Base-by-base conservation (phyloP, 2,113 vertebrate genomes). In the Gavia stellata region DNA sequence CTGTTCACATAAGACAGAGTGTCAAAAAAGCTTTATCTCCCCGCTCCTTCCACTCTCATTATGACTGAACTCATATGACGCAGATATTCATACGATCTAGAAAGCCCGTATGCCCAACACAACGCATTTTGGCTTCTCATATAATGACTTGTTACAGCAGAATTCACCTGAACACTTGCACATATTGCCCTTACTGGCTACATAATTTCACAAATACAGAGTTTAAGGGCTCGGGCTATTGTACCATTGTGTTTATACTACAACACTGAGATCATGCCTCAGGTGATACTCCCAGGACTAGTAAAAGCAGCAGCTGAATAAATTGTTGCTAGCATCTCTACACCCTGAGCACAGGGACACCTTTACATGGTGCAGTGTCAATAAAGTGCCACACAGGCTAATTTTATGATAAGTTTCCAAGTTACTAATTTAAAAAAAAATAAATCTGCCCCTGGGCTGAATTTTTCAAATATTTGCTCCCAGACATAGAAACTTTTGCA, bases 1-100 rank as follows among this genome's bases (percentile, higher is more conserved):
- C 97, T 98, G 97, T 56, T 96, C 96, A 96, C 94, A 81, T 40
- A 95, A 92, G 59, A 92, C 18, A 75, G 12, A 81, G 19, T 2
- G 16, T 87, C 34, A 96, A 21, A 74, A 74, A 49, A 34, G 13
- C 29, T 75, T 47, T 42, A 59, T 59, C 34, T 38, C 20, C 28
- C 21, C 36, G 4, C 10, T 50, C 20, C 19, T 55, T 73, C 36
- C 12, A 7, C 8, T 12, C 7, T 73, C 40, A 8, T 23, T 28
- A 38, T 4, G n/a, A 40, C 49, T 78, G 33, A 93, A 55, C 50
- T 88, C 11, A 4, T 6, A 2, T 1, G 7, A 42, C 6, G 45
- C 9, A 33, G 36, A 20, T 49, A 52, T 31, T 67, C 44, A 16
- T 6, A n/a, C 0, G 0, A 31, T 18, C 62, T 18, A 52, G 47